Percentiles rank a stretch among this genome's conserved stretches.
Conservation (phyloP, 1,140 invertebrate genomes). For the Leptopilina boulardi region DNA sequence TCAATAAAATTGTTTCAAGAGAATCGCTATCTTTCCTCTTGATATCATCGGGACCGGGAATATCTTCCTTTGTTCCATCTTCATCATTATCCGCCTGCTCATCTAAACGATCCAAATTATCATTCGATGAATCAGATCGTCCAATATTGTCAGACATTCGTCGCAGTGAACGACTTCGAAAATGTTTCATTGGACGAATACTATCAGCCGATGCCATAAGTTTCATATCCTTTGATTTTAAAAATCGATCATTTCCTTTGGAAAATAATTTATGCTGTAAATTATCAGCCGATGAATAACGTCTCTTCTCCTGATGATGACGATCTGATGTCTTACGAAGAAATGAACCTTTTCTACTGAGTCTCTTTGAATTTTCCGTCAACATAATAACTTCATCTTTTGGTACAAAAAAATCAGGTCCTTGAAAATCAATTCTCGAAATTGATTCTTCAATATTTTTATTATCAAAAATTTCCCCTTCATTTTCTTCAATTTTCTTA, state of each 20-base stretch:
- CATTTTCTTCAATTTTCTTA: not conserved
- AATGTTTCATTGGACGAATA: constrained; percentile 56
- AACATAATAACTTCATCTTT: constrained; percentile 67
- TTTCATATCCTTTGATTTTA: constrained; percentile 57
- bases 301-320: constrained; percentile 61
- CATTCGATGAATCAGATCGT: constrained; percentile 63
- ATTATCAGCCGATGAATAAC: constrained; percentile 72
- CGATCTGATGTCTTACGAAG: constrained; percentile 48
- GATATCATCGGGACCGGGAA: constrained; percentile 47
- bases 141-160: constrained; percentile 68
- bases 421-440: constrained; percentile 30
- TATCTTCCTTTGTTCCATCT: constrained; percentile 38
- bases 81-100: constrained; percentile 55
- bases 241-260: constrained; percentile 58
- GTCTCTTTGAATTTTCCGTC: constrained; percentile 48
- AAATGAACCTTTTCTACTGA: constrained; percentile 65
- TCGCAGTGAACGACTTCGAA: constrained; percentile 61
- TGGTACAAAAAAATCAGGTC: constrained; percentile 50
- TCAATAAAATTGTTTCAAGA: constrained; percentile 83
- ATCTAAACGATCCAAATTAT: constrained; percentile 63
- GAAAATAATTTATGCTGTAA: constrained; percentile 60
- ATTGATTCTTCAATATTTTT: constrained; percentile 55
- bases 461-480: constrained; percentile 59
- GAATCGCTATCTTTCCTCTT: constrained; percentile 80
- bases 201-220: constrained; percentile 71